Evolutionary conservation across 2,113 vertebrate genomes (phyloP).

Genomic region (Okapia johnstoni): DNA sequence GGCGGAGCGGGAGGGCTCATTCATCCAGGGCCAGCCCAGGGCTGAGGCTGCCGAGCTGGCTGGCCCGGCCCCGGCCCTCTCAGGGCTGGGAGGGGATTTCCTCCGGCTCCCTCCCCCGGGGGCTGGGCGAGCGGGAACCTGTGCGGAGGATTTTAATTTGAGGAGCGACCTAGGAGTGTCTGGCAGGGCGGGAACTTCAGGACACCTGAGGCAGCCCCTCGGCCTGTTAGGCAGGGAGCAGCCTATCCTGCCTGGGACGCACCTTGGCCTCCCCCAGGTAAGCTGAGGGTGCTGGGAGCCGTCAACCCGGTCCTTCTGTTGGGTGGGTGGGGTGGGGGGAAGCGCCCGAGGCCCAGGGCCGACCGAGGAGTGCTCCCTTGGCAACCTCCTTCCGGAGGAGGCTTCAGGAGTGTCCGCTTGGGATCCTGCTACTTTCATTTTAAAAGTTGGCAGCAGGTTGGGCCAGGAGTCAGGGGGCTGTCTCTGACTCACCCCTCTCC

Average conservation of each 20-base stretch:
- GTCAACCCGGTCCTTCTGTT: neutral
- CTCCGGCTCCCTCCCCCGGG: neutral
- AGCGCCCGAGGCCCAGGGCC: rapidly evolving
- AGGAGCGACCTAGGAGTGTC: neutral
- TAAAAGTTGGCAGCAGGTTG: neutral
- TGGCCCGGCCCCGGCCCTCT: neutral
- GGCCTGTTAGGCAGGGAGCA: neutral
- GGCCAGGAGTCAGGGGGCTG: neutral
- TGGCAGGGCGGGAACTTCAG: neutral
- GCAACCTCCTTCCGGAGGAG: neutral
- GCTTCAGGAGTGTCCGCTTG: neutral
- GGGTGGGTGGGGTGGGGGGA: neutral
- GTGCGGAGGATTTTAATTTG: neutral
- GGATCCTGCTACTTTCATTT: neutral
- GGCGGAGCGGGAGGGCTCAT: conserved; percentile 23
- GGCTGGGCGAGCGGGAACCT: neutral
- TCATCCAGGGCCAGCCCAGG: conserved; percentile 52
- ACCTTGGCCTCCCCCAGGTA: neutral
- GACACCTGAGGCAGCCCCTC: neutral
- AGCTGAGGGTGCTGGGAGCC: neutral
- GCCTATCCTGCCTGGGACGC: neutral
- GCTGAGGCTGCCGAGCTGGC: neutral
- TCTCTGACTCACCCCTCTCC: neutral
- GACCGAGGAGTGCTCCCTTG: neutral
- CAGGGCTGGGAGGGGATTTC: conserved; percentile 53